Base-by-base conservation (phyloP, 2,888 invertebrate genomes). In the Muscina levida region DNA sequence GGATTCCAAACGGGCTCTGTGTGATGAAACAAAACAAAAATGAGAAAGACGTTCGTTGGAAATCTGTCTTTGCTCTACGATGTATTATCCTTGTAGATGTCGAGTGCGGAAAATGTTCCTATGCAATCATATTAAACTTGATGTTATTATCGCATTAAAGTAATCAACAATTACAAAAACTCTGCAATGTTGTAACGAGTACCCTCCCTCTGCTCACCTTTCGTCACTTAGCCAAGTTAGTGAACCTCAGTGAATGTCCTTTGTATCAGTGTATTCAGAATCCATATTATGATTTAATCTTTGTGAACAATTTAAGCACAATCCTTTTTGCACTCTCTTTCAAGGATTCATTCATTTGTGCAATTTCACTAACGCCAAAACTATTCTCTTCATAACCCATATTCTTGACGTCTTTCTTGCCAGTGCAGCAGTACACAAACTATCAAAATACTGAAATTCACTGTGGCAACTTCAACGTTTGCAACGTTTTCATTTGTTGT, bases 101-200 rank as follows among this genome's bases (percentile, higher is more conserved):
- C n/a, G 37, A 8, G 19, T 31, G 17, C 37, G n/a, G n/a, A 11
- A 71, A 77, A 81, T 75, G 74, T 72, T n/a, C 77, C 65, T 75
- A 72, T 62, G 48, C 71, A 81, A 81, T 81, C 48, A 42, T 77
- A 81, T 77, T 75, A 81, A 72, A 77, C 75, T 81, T 77, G 53
- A 81, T 72, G 66, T 72, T 77, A 77, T 81, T 81, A 81, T 81
- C 81, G 74, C 51, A 77, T 81, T 75, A 81, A 62, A 68, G 68
- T 53, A 68, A 68, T 68, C 53, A 68, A 75, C 72, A 77, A 81
- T 81, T 72, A 81, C 6, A 57, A 26, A 22, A 71, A 79, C 65
- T 22, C 59, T 31, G 8, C 31, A 48, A 80, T 76, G 31, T 76
- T 56, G 70, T 51, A 48, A 24, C 75, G n/a, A n/a, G n/a, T n/a